Evolutionary conservation across 2,888 invertebrate species (phyloP).

Genomic region (Gisinianus flammeolus): DNA sequence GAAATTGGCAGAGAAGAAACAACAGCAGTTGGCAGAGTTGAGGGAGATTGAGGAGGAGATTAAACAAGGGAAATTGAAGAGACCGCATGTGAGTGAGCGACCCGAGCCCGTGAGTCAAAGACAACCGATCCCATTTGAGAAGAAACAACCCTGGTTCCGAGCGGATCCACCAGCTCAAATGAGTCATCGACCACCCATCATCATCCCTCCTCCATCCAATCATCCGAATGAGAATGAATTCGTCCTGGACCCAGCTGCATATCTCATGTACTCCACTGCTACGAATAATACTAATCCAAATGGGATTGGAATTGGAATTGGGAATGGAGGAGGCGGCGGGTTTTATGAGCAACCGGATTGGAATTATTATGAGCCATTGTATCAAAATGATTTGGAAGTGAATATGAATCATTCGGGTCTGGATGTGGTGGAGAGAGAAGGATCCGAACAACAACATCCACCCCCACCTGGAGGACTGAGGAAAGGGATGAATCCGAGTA

Average conservation of each 20-base stretch:
- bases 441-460: too few species aligned
- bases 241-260: constrained; percentile 52
- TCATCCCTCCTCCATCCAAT: constrained; percentile 49
- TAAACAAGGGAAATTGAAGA: constrained; percentile 74
- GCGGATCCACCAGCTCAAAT: constrained; percentile 60
- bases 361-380: constrained; percentile 56
- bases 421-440: constrained; percentile 24
- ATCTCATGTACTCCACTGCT: constrained; percentile 47
- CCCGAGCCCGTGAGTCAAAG: constrained; percentile 61
- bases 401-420: background rate
- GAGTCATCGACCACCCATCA: constrained; percentile 49
- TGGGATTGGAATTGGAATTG: too few species aligned
- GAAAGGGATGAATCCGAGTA: background rate
- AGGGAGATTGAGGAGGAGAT: constrained; percentile 85
- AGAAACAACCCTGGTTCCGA: constrained; percentile 69
- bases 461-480: background rate
- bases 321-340: constrained; percentile 30
- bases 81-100: constrained; percentile 61
- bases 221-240: constrained; percentile 51
- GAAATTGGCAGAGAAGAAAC: constrained; percentile 85
- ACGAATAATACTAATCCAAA: constrained; percentile 17
- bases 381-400: constrained; percentile 45
- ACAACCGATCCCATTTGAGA: constrained; percentile 75
- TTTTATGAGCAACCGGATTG: constrained; percentile 56
- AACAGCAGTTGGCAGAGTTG: constrained; percentile 82